Evolutionary conservation across 2,888 invertebrate species (phyloP).

Genomic region (Acrobasis consociella): DNA sequence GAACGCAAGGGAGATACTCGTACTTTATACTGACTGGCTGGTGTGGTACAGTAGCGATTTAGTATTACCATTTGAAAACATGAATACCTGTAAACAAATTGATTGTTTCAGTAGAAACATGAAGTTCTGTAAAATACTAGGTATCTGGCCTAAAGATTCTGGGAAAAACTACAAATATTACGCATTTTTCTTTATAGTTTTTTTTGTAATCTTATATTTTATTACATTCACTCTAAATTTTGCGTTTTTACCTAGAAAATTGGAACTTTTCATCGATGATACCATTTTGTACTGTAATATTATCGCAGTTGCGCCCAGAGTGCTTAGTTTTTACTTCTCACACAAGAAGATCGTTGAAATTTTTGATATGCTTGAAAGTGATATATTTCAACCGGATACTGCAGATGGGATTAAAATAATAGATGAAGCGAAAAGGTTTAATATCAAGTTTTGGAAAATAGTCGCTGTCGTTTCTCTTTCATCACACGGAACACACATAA

Average conservation of each 20-base stretch:
- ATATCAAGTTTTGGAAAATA: conserved; percentile 49
- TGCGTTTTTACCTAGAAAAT: conserved; percentile 46
- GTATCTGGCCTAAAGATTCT: conserved; percentile 43
- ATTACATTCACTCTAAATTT: conserved; percentile 45
- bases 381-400: conserved; percentile 50
- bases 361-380: conserved; percentile 48
- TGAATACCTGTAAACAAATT: conserved; percentile 41
- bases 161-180: conserved; percentile 42
- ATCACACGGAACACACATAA: conserved; percentile 42
- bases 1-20: too few species aligned
- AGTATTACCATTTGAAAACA: neutral
- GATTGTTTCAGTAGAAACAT: conserved; percentile 55
- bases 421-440: conserved; percentile 48
- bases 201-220: conserved; percentile 32
- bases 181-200: conserved; percentile 39
- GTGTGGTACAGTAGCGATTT: too few species aligned
- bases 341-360: conserved; percentile 43
- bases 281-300: conserved; percentile 58
- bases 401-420: conserved; percentile 42
- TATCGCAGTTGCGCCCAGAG: conserved; percentile 48
- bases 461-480: conserved; percentile 42
- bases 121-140: conserved; percentile 52
- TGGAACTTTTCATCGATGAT: conserved; percentile 55
- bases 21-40: too few species aligned
- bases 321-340: conserved; percentile 47